Evolutionary conservation across 2,888 invertebrate species (phyloP).

Genomic region (Didymodactylos carnosus): DNA sequence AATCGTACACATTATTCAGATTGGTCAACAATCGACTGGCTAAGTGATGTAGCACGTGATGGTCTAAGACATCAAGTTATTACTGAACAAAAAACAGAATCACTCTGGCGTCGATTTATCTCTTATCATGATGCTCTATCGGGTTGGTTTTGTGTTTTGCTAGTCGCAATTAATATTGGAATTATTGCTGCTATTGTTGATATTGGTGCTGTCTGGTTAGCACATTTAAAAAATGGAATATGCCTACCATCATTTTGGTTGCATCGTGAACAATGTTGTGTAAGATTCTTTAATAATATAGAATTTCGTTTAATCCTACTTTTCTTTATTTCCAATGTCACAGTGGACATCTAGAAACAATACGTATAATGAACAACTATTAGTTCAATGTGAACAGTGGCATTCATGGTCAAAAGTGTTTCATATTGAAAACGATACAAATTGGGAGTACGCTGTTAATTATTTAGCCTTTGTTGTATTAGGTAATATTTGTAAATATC

Average conservation of each 20-base stretch:
- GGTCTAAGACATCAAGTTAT: slow-evolving; percentile 86
- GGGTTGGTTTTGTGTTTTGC: slow-evolving; percentile 84
- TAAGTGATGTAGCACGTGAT: slow-evolving; percentile 84
- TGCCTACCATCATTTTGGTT: slow-evolving; percentile 86
- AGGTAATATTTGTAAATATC: too few relatives aligned
- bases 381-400: slow-evolving; percentile 49
- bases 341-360: slow-evolving; percentile 75
- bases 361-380: slow-evolving; percentile 42
- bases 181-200: slow-evolving; percentile 84
- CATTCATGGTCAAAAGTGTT: slow-evolving; percentile 69
- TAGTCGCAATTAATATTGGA: slow-evolving; percentile 80
- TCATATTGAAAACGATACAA: slow-evolving; percentile 38
- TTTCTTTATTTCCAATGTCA: background rate
- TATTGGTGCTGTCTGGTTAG: slow-evolving; percentile 70
- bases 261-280: slow-evolving; percentile 75
- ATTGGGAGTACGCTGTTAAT: slow-evolving; percentile 68
- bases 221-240: slow-evolving; percentile 85
- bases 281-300: background rate
- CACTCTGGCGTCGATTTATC: slow-evolving; percentile 70
- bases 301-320: background rate
- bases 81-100: slow-evolving; percentile 48
- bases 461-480: slow-evolving; percentile 48
- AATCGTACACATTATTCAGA: slow-evolving; percentile 53
- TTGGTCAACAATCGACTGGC: slow-evolving; percentile 99
- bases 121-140: slow-evolving; percentile 94